These are phyloP conservation scores for Cheilosia variabilis DNA, from an alignment of 2,888 invertebrate genomes.

Conservation along the genomic window DNA sequence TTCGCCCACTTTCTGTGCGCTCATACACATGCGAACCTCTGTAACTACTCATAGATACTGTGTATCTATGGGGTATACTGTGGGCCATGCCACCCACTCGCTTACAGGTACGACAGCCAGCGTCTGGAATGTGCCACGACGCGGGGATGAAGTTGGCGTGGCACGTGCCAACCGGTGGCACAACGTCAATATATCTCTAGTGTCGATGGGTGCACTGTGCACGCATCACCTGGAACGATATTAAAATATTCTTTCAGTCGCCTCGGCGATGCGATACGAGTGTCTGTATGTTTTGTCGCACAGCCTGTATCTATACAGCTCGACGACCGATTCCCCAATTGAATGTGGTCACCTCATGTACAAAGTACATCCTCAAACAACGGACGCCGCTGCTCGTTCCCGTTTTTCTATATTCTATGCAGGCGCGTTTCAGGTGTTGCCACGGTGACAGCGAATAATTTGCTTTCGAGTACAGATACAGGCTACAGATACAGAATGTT, in stretches of 20 bases:
- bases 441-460: slow-evolving; percentile 60
- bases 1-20: background rate
- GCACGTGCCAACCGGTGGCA: slow-evolving; percentile 62
- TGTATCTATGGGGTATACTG: slow-evolving; percentile 8
- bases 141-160: slow-evolving; percentile 50
- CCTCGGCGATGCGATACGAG: background rate
- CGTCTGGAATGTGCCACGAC: slow-evolving; percentile 42
- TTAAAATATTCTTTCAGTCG: slow-evolving; percentile 65
- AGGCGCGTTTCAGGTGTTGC: slow-evolving; percentile 46
- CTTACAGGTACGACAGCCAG: slow-evolving; percentile 28
- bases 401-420: slow-evolving; percentile 9
- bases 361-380: slow-evolving; percentile 50
- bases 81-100: background rate
- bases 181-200: slow-evolving; percentile 37
- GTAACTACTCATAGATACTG: slow-evolving; percentile 17
- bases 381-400: background rate
- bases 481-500: background rate
- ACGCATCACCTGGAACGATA: slow-evolving; percentile 63
- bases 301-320: slow-evolving; percentile 18
- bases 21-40: slow-evolving; percentile 5
- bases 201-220: slow-evolving; percentile 19
- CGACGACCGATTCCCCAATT: slow-evolving; percentile 17
- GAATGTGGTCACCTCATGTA: slow-evolving; percentile 61
- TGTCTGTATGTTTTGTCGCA: background rate
- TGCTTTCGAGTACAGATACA: background rate